Evolutionary conservation across 2,797 vertebrate species (phyloP).

Genomic region (Mastacembelus armatus): DNA sequence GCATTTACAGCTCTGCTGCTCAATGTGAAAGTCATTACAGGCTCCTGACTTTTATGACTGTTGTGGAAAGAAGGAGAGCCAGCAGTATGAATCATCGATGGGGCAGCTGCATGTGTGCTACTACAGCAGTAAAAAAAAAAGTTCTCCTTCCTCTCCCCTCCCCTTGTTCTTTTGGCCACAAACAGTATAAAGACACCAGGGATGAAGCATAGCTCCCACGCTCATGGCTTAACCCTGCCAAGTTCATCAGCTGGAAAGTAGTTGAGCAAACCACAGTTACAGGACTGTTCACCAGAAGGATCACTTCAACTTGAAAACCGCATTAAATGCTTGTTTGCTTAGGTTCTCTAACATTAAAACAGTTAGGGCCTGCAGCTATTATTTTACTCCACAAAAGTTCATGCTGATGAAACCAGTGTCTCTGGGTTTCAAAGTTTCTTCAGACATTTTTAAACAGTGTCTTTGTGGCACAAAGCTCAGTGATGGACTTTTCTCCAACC

Average conservation of each 20-base stretch:
- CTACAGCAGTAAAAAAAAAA: slow-evolving; percentile 52
- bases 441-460: slow-evolving; percentile 13
- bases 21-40: slow-evolving; percentile 77
- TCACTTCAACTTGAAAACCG: slow-evolving; percentile 10
- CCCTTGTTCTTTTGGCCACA: slow-evolving; percentile 57
- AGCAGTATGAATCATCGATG: slow-evolving; percentile 73
- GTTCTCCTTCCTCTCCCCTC: slow-evolving; percentile 24
- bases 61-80: slow-evolving; percentile 74
- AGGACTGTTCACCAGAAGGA: slow-evolving; percentile 17
- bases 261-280: slow-evolving; percentile 45
- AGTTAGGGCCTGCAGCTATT: slow-evolving; percentile 36
- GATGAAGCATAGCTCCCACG: slow-evolving; percentile 49
- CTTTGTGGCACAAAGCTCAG: slow-evolving; percentile 31
- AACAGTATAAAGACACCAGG: slow-evolving; percentile 24
- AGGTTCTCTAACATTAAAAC: slow-evolving; percentile 41
- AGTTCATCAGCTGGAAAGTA: slow-evolving; percentile 56
- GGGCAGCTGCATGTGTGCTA: slow-evolving; percentile 50
- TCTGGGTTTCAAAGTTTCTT: slow-evolving; percentile 36
- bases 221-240: slow-evolving; percentile 32
- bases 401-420: slow-evolving; percentile 17
- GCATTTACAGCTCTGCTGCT: slow-evolving; percentile 55
- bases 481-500: slow-evolving; percentile 8
- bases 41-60: slow-evolving; percentile 67
- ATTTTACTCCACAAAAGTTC: slow-evolving; percentile 37
- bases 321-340: slow-evolving; percentile 20